Evolutionary conservation across 1,140 invertebrate species (phyloP).

Genomic region (Hypsibius dujardini): DNA sequence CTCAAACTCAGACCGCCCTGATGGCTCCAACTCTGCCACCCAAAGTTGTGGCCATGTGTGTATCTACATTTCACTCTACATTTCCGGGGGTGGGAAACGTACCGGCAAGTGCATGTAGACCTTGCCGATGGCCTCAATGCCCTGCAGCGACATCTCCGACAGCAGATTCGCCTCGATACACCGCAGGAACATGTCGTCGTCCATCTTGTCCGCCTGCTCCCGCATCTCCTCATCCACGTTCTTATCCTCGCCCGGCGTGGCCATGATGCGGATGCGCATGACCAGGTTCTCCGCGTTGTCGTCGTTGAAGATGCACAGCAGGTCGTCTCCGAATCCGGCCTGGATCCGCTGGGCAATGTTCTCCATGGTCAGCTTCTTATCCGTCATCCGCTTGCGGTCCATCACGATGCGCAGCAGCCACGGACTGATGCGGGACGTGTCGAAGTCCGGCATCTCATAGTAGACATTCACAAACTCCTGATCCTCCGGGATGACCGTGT

Average conservation of each 20-base stretch:
- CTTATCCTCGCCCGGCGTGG: conserved; percentile 74
- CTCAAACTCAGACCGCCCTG: too few species aligned
- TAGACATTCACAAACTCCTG: conserved; percentile 99
- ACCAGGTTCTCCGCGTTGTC: conserved; percentile 98
- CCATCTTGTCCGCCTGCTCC: conserved; percentile 96
- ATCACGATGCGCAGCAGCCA: conserved; percentile 95
- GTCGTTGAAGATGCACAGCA: conserved; percentile 99
- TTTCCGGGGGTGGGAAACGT: not conserved
- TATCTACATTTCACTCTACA: too few species aligned
- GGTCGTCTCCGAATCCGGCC: conserved; percentile 92
- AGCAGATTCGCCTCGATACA: conserved; percentile 98
- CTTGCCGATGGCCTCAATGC: conserved; percentile 47
- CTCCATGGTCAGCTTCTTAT: conserved; percentile 99
- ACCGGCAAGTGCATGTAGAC: conserved; percentile 98
- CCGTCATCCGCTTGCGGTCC: conserved; percentile 95
- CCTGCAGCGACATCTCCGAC: conserved; percentile 92
- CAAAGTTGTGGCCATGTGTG: too few species aligned
- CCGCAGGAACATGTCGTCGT: conserved; percentile 93
- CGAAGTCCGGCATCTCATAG: conserved; percentile 99
- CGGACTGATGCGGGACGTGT: conserved; percentile 85
- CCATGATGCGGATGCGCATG: conserved; percentile 95
- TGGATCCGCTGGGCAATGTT: conserved; percentile 99
- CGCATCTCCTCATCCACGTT: conserved; percentile 46
- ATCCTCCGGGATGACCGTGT: conserved; percentile 94
- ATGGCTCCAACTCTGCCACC: too few species aligned